Evolutionary conservation across 1,140 invertebrate species (phyloP).

Genomic region (Trichogramma pretiosum): DNA sequence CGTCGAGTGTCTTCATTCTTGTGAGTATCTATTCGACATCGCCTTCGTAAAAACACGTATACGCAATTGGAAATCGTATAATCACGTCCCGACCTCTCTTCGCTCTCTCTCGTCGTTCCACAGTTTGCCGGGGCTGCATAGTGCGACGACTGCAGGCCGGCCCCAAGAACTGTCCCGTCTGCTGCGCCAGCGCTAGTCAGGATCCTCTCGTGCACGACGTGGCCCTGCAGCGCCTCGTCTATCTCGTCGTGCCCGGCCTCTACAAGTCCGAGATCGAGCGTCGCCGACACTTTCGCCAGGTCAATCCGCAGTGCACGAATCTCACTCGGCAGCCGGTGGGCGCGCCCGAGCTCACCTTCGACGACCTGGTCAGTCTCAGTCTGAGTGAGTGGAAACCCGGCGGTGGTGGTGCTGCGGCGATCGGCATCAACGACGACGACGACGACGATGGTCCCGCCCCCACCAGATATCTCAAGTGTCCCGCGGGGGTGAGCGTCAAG

Average conservation of each 20-base stretch:
- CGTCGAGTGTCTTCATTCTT: constrained; percentile 73
- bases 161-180: constrained; percentile 47
- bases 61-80: no score
- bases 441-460: no score
- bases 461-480: constrained; percentile 35
- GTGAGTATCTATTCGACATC: constrained; percentile 64
- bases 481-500: constrained; percentile 36
- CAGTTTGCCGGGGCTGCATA: constrained; percentile 86
- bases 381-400: constrained; percentile 24
- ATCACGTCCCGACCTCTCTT: background rate
- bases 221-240: constrained; percentile 64
- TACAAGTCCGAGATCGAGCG: constrained; percentile 40
- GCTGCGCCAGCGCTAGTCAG: constrained; percentile 39
- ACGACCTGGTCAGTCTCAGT: constrained; percentile 37
- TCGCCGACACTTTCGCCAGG: constrained; percentile 30
- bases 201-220: constrained; percentile 53
- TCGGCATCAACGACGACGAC: background rate
- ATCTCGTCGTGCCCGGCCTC: constrained; percentile 65
- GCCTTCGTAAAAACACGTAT: no score
- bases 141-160: constrained; percentile 74
- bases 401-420: background rate
- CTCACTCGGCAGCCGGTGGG: constrained; percentile 24
- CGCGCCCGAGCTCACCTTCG: constrained; percentile 31
- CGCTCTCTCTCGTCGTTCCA: no score
- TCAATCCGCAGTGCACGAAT: constrained; percentile 34